Evolutionary conservation across 2,113 vertebrate genomes (phyloP).

Genomic region (Takifugu flavidus): DNA sequence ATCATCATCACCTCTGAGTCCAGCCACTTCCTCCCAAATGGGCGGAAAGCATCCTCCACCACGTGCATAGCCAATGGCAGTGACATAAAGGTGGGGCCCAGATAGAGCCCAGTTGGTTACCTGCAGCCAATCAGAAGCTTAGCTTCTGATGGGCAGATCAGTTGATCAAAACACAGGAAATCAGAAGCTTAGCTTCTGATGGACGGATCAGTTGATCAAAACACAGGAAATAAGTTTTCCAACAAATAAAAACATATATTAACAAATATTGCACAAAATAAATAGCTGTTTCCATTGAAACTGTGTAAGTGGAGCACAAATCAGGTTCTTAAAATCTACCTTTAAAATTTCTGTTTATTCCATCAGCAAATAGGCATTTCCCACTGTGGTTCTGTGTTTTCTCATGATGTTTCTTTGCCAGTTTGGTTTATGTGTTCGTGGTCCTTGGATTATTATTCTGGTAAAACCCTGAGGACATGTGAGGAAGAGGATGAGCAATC

Average conservation of each 20-base stretch:
- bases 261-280: background rate
- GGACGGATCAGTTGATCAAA: too few relatives aligned
- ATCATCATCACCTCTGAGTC: conserved; percentile 73
- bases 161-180: background rate
- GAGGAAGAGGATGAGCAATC: too few relatives aligned
- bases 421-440: too few relatives aligned
- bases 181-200: background rate
- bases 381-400: background rate
- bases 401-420: background rate
- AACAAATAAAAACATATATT: background rate
- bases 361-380: too few relatives aligned
- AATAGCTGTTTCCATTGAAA: background rate
- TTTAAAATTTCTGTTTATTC: too few relatives aligned
- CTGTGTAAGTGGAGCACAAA: background rate
- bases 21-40: conserved; percentile 61
- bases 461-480: too few relatives aligned
- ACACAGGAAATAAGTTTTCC: background rate
- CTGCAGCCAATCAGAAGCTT: background rate
- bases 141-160: background rate
- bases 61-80: conserved; percentile 12
- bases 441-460: too few relatives aligned
- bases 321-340: too few relatives aligned
- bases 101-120: conserved; percentile 16
- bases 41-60: conserved; percentile 37
- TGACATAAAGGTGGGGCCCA: conserved; percentile 34